These are phyloP conservation scores for Cygnus olor DNA, from an alignment of 2,797 vertebrate species.

Conservation along the genomic window DNA sequence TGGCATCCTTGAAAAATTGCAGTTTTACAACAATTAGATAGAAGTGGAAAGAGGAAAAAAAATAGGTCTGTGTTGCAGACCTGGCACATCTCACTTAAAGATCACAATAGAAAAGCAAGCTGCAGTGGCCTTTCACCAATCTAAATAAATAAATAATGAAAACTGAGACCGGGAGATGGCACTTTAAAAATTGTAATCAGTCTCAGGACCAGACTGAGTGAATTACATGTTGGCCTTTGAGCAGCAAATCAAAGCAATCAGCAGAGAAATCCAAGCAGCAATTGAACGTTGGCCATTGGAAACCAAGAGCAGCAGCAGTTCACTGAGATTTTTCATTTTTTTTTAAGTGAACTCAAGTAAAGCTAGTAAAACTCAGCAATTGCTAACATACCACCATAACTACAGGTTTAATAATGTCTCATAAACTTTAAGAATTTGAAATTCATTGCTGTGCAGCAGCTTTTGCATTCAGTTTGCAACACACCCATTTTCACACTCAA, in stretches of 20 bases:
- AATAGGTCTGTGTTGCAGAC: not conserved
- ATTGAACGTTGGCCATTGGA: slow-evolving; percentile 8
- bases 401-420: slow-evolving; percentile 25
- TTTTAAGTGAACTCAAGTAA: slow-evolving; percentile 28
- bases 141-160: not conserved
- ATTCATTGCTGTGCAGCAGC: slow-evolving; percentile 2
- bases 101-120: not conserved
- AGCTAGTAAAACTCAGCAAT: slow-evolving; percentile 50
- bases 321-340: not conserved
- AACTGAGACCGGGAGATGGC: not conserved
- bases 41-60: not conserved
- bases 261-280: slow-evolving; percentile 31
- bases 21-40: not conserved
- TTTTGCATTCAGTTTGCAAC: not conserved
- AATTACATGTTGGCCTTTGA: slow-evolving; percentile 30
- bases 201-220: not conserved
- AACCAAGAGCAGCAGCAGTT: slow-evolving; percentile 1
- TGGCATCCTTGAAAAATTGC: not conserved
- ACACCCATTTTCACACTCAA: slow-evolving; percentile 57
- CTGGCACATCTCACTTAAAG: not conserved
- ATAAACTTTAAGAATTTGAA: slow-evolving; percentile 37
- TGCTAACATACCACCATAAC: slow-evolving; percentile 40
- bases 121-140: not conserved
- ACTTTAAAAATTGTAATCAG: not conserved
- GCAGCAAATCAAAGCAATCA: slow-evolving; percentile 35